Base-by-base conservation (phyloP, 2,113 vertebrate species). In the Eonycteris spelaea region DNA sequence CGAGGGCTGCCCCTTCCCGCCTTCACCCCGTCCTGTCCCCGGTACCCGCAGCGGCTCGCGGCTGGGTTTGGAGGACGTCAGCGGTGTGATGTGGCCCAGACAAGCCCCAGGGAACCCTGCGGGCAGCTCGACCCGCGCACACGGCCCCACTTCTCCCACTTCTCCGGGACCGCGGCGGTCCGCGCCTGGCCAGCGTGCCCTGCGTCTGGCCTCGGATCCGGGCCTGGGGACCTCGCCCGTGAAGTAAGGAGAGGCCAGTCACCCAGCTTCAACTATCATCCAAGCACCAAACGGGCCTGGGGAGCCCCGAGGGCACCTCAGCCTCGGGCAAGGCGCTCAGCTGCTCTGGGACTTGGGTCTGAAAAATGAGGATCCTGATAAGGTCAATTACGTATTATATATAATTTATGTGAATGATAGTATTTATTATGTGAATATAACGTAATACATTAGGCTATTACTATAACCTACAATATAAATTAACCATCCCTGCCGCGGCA, bases 71-170 rank as follows among this genome's bases (percentile, higher is more conserved):
- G 30, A 75, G n/a, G 22, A 73, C 63, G 2, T 70, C 53, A 73
- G 38, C 68, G 48, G 8, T 24, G 24, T 75, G 19, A 63, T 7
- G 13, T 24, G 48, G 14, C 43, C 24, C 30, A 88, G 51, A 70
- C 6, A 35, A n/a, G n/a, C n/a, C 5, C 13, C 8, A 78, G 33
- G 53, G 15, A 40, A 57, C 24, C 6, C 30, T 15, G 59, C 40
- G 5, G 1, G n/a, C 21, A 4, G 33, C n/a, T 55, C 55, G 79
- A 7, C 61, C 14, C 48, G 77, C 63, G 61, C n/a, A n/a, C 12
- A 35, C 3, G 24, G 1, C 48, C 15, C 65, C 38, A n/a, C n/a
- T n/a, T n/a, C n/a, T n/a, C n/a, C n/a, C n/a, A 0, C 30, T 9
- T 70, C 35, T 53, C 43, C 24, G 40, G 30, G 10, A 4, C 45